These are phyloP conservation scores for Zoanthus sociatus DNA, from an alignment of 92 coral and sea anemone genomes.

Conservation along the genomic window DNA sequence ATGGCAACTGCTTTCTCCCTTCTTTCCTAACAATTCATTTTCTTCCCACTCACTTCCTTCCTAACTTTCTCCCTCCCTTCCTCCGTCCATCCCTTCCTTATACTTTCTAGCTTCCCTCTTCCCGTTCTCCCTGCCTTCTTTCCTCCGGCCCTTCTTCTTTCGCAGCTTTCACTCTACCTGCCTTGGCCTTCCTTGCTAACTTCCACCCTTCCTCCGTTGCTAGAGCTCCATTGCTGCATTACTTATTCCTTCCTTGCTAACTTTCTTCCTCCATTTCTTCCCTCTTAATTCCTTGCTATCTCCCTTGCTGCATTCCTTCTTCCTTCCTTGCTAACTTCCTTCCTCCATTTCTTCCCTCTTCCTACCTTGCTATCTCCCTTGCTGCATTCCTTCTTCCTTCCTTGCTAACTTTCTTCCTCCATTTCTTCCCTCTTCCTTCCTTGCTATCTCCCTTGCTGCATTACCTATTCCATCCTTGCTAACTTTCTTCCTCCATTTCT, in stretches of 20 bases:
- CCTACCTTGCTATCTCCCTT: not conserved
- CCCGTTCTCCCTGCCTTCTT: not conserved
- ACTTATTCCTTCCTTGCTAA: too few species aligned
- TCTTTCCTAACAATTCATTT: too few species aligned
- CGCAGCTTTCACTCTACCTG: not conserved
- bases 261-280: too few species aligned
- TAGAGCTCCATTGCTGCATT: too few species aligned
- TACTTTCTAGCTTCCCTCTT: not conserved
- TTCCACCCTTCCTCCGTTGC: too few species aligned
- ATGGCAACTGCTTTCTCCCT: too few species aligned
- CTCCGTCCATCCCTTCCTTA: not conserved
- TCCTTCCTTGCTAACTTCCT: not conserved
- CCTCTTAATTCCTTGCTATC: too few species aligned
- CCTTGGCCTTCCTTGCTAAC: not conserved
- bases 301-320: not conserved
- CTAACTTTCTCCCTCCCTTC: not conserved
- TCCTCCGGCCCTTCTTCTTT: too few species aligned
- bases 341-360: too few species aligned
- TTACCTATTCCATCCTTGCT: too few species aligned
- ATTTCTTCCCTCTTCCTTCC: not conserved
- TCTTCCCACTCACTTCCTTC: not conserved
- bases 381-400: not conserved
- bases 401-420: not conserved
- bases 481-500: not conserved
- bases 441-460: too few species aligned